Conservation (phyloP, 92 coral and sea anemone genomes). For the Phymanthus crucifer region DNA sequence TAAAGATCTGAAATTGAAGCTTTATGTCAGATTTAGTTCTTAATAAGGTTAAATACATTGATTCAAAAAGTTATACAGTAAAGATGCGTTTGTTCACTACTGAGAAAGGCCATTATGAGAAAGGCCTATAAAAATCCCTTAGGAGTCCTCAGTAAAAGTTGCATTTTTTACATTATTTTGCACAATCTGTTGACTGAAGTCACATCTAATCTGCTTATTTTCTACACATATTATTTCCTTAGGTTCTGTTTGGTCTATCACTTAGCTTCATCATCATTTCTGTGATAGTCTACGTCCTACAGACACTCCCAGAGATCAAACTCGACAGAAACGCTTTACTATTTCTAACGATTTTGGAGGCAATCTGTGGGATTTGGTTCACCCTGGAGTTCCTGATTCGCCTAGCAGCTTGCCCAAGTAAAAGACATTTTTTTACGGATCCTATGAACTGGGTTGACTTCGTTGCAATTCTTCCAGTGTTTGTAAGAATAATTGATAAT, state of each 20-base stretch:
- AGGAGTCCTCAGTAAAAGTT: no score
- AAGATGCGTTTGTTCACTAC: no score
- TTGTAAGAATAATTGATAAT: slow-evolving; percentile 53
- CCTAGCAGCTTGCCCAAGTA: slow-evolving; percentile 73
- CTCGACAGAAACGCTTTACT: slow-evolving; percentile 18
- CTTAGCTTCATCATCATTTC: slow-evolving; percentile 84
- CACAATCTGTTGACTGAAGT: not conserved
- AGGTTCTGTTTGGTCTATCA: slow-evolving; percentile 84
- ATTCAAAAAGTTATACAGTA: no score
- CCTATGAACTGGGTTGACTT: slow-evolving; percentile 93
- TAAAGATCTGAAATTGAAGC: no score
- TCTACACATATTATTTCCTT: not conserved
- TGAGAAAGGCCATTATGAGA: no score
- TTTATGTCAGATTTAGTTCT: no score
- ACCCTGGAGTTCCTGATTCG: slow-evolving; percentile 84
- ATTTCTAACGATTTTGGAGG: slow-evolving; percentile 61
- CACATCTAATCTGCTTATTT: not conserved
- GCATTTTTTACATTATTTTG: no score
- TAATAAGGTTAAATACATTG: no score
- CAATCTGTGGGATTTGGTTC: slow-evolving; percentile 89
- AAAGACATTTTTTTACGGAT: slow-evolving; percentile 66
- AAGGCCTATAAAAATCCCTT: no score
- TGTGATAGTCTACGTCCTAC: slow-evolving; percentile 77
- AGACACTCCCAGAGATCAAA: slow-evolving; percentile 57
- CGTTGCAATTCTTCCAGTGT: slow-evolving; percentile 89